Evolutionary conservation across 2,888 invertebrate species (phyloP).

Genomic region (Sipha maydis): DNA sequence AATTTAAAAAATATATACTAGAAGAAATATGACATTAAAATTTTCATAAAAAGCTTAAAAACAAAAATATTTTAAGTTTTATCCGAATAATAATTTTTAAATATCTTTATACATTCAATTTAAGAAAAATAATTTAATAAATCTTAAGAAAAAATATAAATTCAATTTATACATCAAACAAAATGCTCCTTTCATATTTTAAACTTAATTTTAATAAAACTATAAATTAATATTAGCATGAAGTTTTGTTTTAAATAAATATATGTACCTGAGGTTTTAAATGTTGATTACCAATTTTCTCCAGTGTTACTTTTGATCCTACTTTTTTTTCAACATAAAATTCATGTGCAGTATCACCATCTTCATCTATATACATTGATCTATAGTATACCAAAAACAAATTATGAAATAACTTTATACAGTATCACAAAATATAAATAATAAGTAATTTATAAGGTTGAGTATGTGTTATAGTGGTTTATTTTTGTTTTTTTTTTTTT

Average conservation of each 20-base stretch:
- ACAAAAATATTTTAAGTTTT: too few species aligned
- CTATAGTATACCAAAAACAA: slow-evolving; percentile 65
- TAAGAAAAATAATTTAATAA: too few species aligned
- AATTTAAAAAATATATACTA: neutral
- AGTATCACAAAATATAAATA: neutral
- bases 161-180: too few species aligned
- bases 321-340: slow-evolving; percentile 69
- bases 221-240: neutral
- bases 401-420: too few species aligned
- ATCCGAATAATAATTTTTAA: too few species aligned
- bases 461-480: too few species aligned
- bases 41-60: too few species aligned
- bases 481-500: too few species aligned
- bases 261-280: slow-evolving; percentile 67
- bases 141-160: too few species aligned
- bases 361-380: slow-evolving; percentile 71
- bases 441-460: too few species aligned
- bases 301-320: slow-evolving; percentile 66
- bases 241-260: neutral
- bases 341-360: slow-evolving; percentile 71
- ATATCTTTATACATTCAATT: too few species aligned
- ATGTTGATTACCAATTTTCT: slow-evolving; percentile 66
- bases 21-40: neutral
- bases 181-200: too few species aligned
- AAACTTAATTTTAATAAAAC: neutral